Percentiles rank a stretch among this genome's conserved stretches.
Evolutionary conservation across 2,888 invertebrate genomes (phyloP).

Genomic region (Sphecodes monilicornis): DNA sequence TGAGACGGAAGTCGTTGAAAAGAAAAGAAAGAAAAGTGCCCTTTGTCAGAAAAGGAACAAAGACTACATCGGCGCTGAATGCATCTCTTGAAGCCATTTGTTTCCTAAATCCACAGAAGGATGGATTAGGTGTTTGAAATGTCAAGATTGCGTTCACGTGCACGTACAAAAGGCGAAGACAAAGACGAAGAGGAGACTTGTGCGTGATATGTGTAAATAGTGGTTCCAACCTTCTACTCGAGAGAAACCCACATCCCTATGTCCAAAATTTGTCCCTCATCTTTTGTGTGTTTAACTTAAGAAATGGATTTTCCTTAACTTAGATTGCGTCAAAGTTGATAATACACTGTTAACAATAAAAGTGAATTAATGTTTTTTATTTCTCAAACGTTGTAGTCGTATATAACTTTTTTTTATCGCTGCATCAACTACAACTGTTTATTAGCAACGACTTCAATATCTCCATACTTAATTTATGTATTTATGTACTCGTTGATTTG

Average conservation of each 20-base stretch:
- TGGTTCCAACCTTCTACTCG: background rate
- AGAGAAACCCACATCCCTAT: background rate
- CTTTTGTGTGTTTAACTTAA: background rate
- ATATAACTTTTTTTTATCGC: too few species aligned
- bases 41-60: background rate
- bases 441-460: too few species aligned
- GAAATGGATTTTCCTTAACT: background rate
- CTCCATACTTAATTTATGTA: too few species aligned
- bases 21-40: background rate
- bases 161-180: background rate
- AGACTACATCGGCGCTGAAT: background rate
- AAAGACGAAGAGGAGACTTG: background rate
- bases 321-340: background rate
- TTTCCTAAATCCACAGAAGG: background rate
- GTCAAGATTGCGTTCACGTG: constrained; percentile 5
- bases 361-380: too few species aligned
- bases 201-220: background rate
- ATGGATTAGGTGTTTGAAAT: constrained; percentile 10
- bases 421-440: too few species aligned
- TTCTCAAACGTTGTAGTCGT: too few species aligned
- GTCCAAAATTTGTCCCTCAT: background rate
- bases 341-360: too few species aligned
- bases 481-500: too few species aligned
- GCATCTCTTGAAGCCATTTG: background rate
- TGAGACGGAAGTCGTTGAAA: background rate